These are phyloP conservation scores for Noctuana brunneofusca DNA, from an alignment of 2,888 invertebrate genomes.

Conservation along the genomic window DNA sequence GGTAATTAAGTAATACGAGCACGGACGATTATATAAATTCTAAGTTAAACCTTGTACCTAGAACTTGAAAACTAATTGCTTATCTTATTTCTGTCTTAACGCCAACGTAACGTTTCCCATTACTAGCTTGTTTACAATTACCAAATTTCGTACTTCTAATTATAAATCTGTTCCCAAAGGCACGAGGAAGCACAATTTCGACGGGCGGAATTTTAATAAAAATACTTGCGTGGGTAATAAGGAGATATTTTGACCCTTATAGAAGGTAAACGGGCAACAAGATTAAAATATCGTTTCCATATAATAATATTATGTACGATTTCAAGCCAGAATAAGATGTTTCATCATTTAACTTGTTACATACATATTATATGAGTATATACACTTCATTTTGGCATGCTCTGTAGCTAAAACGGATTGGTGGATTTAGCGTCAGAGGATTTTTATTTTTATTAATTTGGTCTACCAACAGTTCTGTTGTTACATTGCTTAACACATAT, in stretches of 20 bases:
- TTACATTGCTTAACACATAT: too few relatives aligned
- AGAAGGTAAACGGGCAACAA: neutral
- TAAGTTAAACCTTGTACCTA: neutral
- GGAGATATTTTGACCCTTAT: neutral
- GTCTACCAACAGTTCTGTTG: too few relatives aligned
- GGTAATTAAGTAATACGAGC: too few relatives aligned
- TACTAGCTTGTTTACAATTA: neutral
- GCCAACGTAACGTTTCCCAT: neutral
- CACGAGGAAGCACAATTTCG: neutral
- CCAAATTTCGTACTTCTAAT: neutral
- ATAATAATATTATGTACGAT: neutral
- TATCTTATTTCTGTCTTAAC: neutral
- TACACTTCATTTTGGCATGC: too few relatives aligned
- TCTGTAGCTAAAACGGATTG: too few relatives aligned
- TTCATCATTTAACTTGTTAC: too few relatives aligned
- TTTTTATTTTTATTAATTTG: too few relatives aligned
- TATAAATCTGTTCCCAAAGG: neutral
- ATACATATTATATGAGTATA: too few relatives aligned
- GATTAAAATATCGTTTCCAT: neutral
- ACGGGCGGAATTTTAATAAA: neutral
- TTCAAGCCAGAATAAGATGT: neutral
- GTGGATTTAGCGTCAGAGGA: too few relatives aligned
- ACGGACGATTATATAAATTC: neutral
- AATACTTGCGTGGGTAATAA: constrained; percentile 1
- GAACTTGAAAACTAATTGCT: neutral